phyloP scores from a whole-genome alignment of 1,140 invertebrate genomes.

The Lutraria rhynchaena region DNA sequence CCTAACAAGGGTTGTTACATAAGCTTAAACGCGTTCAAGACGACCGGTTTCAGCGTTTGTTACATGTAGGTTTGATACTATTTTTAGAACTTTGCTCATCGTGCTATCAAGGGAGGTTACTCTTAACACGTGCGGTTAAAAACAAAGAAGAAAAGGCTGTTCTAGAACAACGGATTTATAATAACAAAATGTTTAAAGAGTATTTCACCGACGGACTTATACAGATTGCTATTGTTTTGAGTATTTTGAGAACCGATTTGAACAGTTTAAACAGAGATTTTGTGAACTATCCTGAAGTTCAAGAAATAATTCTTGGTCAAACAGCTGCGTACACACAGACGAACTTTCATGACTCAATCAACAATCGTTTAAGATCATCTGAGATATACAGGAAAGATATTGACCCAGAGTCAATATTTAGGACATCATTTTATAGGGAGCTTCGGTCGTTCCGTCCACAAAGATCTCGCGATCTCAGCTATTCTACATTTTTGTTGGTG shows the following conservation, averaged over 20 bases:
- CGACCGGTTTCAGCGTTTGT: not conserved
- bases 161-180: conserved; percentile 4
- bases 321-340: conserved; percentile 82
- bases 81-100: conserved; percentile 35
- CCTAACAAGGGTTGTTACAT: conserved; percentile 18
- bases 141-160: conserved; percentile 22
- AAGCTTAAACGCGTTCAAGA: not conserved
- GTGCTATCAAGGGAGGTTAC: conserved; percentile 38
- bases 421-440: conserved; percentile 87
- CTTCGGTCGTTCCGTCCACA: conserved; percentile 86
- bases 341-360: conserved; percentile 71
- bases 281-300: conserved; percentile 82
- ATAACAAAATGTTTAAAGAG: conserved; percentile 75
- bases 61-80: conserved; percentile 32
- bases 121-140: conserved; percentile 17
- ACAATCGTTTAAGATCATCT: conserved; percentile 22
- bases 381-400: conserved; percentile 85
- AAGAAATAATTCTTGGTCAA: conserved; percentile 79
- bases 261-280: conserved; percentile 85
- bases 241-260: conserved; percentile 89
- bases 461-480: conserved; percentile 82
- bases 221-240: conserved; percentile 89
- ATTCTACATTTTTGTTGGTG: conserved; percentile 68
- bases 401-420: conserved; percentile 82
- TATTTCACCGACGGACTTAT: conserved; percentile 87